Evolutionary conservation across 2,888 invertebrate genomes (phyloP), one percentile per base, ranked within the genome.

Genomic region (Epinotia demarniana): DNA sequence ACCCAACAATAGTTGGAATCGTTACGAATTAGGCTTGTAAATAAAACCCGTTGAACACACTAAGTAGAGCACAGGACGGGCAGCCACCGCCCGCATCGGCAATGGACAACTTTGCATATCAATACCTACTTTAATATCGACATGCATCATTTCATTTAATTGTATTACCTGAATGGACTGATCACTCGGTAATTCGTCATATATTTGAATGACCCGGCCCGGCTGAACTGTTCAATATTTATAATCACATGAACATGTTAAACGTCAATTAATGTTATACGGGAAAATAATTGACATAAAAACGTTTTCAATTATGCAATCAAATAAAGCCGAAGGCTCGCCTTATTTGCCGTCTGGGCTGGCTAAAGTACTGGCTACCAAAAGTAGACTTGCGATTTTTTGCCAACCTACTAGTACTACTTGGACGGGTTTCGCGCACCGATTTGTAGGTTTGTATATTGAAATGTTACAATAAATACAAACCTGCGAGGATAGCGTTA

Each of bases 101-200:
- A 90, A 90, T 89, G 86, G 87, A 81, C 83, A 81, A 87, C 89
- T 93, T 93, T 92, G 89, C 93, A 94, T 94, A 92, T 93, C 90
- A 93, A 93, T 94, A 87, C 87, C 85, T 89, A 87, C 90, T 92
- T 92, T 91, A 91, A 91, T 92, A 91, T 91, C 88, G 92, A 90
- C 92, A 93, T 88, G 93, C 92, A 91, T 91, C 93, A 92, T 92
- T 93, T 88, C 86, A 88, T 92, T 90, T 93, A 90, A 92, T 92
- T 92, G 89, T 90, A 90, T 90, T 92, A 91, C 91, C 92, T 90
- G 86, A 87, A 88, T 87, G 84, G 81, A 75, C 79, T 79, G 82
- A 81, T 82, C 83, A 80, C 80, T 79, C 81, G 84, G 85, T 88
- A 87, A 83, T 82, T 80, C 82, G 77, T 81, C 83, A 81, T 84